Conservation (phyloP, 1,140 invertebrate genomes). For the Aplysia californica region DNA sequence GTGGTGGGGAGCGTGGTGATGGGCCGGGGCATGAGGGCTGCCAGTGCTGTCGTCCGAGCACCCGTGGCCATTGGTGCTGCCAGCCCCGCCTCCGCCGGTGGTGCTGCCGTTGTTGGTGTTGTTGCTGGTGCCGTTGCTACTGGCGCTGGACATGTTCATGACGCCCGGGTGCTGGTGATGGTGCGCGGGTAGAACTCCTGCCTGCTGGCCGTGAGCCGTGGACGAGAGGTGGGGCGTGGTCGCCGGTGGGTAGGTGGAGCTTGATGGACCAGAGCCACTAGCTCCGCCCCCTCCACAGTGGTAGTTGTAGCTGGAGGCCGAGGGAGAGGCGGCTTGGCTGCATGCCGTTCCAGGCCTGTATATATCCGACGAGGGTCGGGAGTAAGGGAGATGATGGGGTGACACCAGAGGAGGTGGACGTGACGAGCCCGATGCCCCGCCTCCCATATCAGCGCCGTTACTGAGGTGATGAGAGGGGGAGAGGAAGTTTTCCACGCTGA, state of each 20-base stretch:
- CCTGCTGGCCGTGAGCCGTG: neutral
- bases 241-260: constrained; percentile 11
- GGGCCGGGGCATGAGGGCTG: constrained; percentile 45
- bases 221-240: constrained; percentile 16
- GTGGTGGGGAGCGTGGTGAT: constrained; percentile 40
- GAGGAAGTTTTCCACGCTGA: constrained; percentile 63
- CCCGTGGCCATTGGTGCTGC: too few relatives aligned
- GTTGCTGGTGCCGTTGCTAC: constrained; percentile 33
- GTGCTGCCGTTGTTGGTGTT: constrained; percentile 30
- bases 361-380: constrained; percentile 46
- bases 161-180: constrained; percentile 31
- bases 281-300: too few relatives aligned
- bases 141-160: constrained; percentile 34
- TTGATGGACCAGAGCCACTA: neutral
- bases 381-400: constrained; percentile 52
- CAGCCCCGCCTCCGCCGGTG: constrained; percentile 29
- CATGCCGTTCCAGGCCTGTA: constrained; percentile 47
- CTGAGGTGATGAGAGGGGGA: constrained; percentile 41
- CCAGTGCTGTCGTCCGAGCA: constrained; percentile 34
- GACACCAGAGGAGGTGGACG: constrained; percentile 47
- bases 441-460: constrained; percentile 45
- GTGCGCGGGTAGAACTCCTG: neutral
- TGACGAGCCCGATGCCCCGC: constrained; percentile 35
- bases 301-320: constrained; percentile 40
- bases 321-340: constrained; percentile 37